Evolutionary conservation across 2,113 vertebrate genomes (phyloP).

Genomic region (Podocnemis expansa): DNA sequence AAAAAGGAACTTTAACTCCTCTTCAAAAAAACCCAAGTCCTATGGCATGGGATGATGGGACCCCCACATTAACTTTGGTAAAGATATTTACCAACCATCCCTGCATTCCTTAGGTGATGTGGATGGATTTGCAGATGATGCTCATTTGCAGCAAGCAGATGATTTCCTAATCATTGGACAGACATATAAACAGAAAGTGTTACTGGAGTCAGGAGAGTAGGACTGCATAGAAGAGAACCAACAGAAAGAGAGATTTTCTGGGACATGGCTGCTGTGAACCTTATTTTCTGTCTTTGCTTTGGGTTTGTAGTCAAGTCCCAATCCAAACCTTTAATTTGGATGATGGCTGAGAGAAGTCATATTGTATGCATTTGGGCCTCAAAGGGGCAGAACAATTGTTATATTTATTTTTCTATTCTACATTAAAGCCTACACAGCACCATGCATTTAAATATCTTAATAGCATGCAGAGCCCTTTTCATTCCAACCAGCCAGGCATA

Average conservation of each 20-base stretch:
- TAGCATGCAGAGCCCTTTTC: conserved; percentile 1
- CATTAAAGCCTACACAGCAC: not conserved
- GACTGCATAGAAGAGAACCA: not conserved
- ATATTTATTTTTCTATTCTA: conserved; percentile 3
- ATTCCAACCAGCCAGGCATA: conserved; percentile 34
- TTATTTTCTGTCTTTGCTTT: not conserved
- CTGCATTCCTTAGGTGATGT: not conserved
- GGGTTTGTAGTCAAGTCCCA: not conserved
- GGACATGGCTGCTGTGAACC: not conserved
- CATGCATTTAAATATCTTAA: conserved; percentile 52
- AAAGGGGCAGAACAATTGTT: not conserved
- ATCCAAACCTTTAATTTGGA: not conserved
- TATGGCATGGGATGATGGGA: not conserved
- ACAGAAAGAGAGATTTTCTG: not conserved
- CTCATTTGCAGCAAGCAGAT: not conserved
- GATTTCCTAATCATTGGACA: not conserved
- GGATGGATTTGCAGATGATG: not conserved
- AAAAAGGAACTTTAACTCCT: no score
- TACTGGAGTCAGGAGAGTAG: not conserved
- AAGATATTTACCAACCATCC: not conserved
- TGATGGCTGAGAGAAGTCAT: not conserved
- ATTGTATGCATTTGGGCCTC: not conserved
- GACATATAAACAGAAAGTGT: not conserved
- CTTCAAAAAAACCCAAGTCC: no score
- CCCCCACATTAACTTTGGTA: not conserved